A percentile compares a stretch with the other conserved stretches of the same genome.
Evolutionary conservation across 2,888 invertebrate genomes (phyloP).

Genomic region (Danaus chrysippus): DNA sequence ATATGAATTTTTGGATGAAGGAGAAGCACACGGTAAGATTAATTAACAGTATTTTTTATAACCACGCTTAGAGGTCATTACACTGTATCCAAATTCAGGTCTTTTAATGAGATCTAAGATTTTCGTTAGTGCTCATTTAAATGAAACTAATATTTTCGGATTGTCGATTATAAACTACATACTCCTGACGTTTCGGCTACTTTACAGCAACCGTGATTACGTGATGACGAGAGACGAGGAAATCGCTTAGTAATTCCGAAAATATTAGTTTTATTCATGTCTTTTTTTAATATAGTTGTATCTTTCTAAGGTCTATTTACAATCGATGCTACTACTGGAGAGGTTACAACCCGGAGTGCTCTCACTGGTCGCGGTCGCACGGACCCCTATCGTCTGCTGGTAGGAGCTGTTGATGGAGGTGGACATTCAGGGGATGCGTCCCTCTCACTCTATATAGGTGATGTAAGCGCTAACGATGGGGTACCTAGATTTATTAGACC

Average conservation of each 20-base stretch:
- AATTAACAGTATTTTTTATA: constrained; percentile 3
- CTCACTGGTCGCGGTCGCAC: constrained; percentile 88
- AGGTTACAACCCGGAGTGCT: constrained; percentile 81
- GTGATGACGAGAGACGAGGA: too few relatives aligned
- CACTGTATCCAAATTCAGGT: too few relatives aligned
- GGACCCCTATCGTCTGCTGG: constrained; percentile 83
- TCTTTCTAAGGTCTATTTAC: constrained; percentile 79
- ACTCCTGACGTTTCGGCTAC: too few relatives aligned
- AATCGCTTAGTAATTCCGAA: too few relatives aligned
- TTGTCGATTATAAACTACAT: too few relatives aligned
- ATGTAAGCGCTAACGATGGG: constrained; percentile 89
- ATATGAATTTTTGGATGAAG: constrained; percentile 86
- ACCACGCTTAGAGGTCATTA: constrained; percentile 2
- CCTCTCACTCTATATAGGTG: constrained; percentile 84
- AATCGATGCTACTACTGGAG: constrained; percentile 83
- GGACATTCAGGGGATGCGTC: constrained; percentile 81
- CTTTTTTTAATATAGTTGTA: neutral
- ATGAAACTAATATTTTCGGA: too few relatives aligned
- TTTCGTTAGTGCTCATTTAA: too few relatives aligned
- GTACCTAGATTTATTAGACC: constrained; percentile 87
- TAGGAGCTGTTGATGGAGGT: constrained; percentile 85
- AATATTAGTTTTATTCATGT: too few relatives aligned
- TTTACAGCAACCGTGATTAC: too few relatives aligned
- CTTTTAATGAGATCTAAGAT: too few relatives aligned
- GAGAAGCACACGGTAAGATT: constrained; percentile 82